Percentiles rank a stretch among this genome's conserved stretches.
Evolutionary conservation across 2,888 invertebrate species (phyloP).

Genomic region (Ceramica pisi): DNA sequence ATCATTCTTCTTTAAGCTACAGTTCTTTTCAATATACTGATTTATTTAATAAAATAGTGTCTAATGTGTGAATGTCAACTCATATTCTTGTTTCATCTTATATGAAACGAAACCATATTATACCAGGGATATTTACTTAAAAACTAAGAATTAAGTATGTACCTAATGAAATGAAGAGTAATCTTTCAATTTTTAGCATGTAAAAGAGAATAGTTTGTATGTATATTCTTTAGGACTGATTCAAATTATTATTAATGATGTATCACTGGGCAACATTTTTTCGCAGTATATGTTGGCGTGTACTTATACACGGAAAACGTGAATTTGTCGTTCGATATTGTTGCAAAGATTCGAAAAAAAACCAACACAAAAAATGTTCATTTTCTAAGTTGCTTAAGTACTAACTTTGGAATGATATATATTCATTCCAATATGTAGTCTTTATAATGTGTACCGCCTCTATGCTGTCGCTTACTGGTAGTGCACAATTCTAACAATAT

Average conservation of each 20-base stretch:
- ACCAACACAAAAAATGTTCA: not conserved
- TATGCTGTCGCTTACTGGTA: conserved; percentile 13
- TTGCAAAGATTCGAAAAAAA: not conserved
- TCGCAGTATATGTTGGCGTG: not conserved
- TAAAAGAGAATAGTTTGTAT: not conserved
- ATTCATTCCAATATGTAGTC: not conserved
- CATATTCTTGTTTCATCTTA: not conserved
- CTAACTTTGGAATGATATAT: not conserved
- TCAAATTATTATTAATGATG: not conserved
- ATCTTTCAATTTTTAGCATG: conserved; percentile 9
- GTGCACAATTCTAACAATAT: conserved; percentile 12
- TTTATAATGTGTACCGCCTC: not conserved
- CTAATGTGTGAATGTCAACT: conserved; percentile 4
- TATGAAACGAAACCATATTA: not conserved
- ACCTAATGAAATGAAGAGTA: conserved; percentile 7
- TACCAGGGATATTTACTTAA: conserved; percentile 8
- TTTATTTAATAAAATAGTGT: conserved; percentile 1
- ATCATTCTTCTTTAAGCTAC: not conserved
- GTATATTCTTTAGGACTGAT: conserved; percentile 26
- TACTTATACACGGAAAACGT: not conserved
- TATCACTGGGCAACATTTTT: not conserved
- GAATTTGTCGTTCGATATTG: not conserved
- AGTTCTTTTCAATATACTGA: not conserved
- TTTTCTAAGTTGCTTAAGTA: too few species aligned
- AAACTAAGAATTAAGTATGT: conserved; percentile 9